Evolutionary conservation across 1,140 invertebrate genomes (phyloP), one percentile per base, ranked within the genome.

Genomic region (Amphibalanus amphitrite): DNA sequence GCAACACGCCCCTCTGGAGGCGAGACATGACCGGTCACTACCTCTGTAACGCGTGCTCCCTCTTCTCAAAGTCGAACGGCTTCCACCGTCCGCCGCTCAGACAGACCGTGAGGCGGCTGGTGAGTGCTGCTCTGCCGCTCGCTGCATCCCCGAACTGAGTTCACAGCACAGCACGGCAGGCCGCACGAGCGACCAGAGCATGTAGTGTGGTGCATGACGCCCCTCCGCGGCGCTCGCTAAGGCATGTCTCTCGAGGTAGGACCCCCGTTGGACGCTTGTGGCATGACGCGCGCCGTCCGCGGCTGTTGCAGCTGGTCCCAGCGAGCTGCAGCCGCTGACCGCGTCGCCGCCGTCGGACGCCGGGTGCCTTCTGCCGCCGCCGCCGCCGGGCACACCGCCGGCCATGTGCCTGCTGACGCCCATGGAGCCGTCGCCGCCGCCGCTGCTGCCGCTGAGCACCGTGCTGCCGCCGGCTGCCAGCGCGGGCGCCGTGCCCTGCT

Each of bases 11-110:
- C 73, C 85, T 98, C 73, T 98, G 95, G 95, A 88, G 95, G 75
- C 85, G 95, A 78, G 95, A 98, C 84, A 91, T 92, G 77, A 96
- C 93, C 75, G 95, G 95, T 72, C 94, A 98, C 84, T 97, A 97
- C 85, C 86, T 98, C 77, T 98, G 95, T 87, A 98, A 98, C 85
- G 95, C 95, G 73, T 98, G 95, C 85, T 90, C 78, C 68, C 83
- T 91, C 33, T 92, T 91, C 82, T 89, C 86, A 78, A 87, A 90
- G 79, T 88, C 89, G 78, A 92, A 94, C 80, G 91, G 91, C 26
- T 85, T 90, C 74, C 92, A 90, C 81, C 83, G 93, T 76, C 89
- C 90, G 8, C 81, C 88, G 6, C 84, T 89, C 33, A 88, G 88
- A 76, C 84, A 86, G 82, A 83, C 29, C 81, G 84, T 70, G 28